These are phyloP conservation scores for Holocentrus rufus DNA, from an alignment of 2,797 vertebrate species.

Conservation along the genomic window DNA sequence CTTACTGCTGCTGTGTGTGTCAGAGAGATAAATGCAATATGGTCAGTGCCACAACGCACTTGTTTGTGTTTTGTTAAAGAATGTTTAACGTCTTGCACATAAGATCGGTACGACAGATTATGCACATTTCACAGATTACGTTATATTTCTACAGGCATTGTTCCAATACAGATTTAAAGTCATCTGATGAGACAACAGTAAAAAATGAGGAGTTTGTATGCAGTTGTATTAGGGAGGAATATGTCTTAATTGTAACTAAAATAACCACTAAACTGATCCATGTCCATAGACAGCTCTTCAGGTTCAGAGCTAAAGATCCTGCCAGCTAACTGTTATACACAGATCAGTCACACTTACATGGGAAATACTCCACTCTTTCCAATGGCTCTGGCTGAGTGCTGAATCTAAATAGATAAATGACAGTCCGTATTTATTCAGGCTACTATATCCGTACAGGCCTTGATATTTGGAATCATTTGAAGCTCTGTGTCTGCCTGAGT, in stretches of 20 bases:
- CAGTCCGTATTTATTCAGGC: constrained; percentile 21
- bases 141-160: constrained; percentile 60
- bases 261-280: background rate
- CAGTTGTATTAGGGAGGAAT: too few species aligned
- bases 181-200: constrained; percentile 18
- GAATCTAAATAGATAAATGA: constrained; percentile 7
- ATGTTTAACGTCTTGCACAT: constrained; percentile 60
- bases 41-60: constrained; percentile 56
- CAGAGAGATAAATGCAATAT: constrained; percentile 58
- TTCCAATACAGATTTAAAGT: constrained; percentile 18
- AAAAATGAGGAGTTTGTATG: too few species aligned
- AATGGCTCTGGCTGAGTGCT: constrained; percentile 2
- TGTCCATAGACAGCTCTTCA: constrained; percentile 30
- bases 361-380: constrained; percentile 8
- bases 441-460: constrained; percentile 26
- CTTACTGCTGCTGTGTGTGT: constrained; percentile 53
- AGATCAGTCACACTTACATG: constrained; percentile 22
- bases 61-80: constrained; percentile 57
- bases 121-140: constrained; percentile 25
- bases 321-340: constrained; percentile 26
- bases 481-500: constrained; percentile 23
- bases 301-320: constrained; percentile 12
- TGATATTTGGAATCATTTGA: constrained; percentile 40
- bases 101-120: constrained; percentile 44
- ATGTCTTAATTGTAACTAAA: background rate